These are phyloP conservation scores for Phoebastria nigripes DNA, from an alignment of 2,797 vertebrate species.

Conservation along the genomic window DNA sequence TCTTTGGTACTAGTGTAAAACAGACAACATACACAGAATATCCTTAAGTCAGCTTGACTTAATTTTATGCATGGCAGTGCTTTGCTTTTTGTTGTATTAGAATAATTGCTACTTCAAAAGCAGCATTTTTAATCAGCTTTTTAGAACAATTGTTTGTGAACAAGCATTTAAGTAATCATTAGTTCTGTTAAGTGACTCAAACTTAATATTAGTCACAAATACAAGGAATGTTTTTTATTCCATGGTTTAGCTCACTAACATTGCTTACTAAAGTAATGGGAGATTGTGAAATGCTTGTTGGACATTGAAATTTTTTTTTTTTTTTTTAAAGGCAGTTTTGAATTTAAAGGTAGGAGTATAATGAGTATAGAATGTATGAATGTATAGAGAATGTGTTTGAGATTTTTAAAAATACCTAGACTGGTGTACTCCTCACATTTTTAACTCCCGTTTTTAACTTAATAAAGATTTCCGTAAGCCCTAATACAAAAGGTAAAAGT, in stretches of 20 bases:
- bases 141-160: neutral
- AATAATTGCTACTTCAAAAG: neutral
- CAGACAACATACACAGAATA: neutral
- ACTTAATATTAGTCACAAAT: neutral
- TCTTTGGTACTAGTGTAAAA: neutral
- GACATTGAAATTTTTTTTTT: neutral
- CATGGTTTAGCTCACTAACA: neutral
- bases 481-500: neutral
- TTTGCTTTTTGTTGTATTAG: neutral
- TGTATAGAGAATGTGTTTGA: neutral
- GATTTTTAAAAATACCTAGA: neutral
- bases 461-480: neutral
- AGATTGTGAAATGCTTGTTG: neutral
- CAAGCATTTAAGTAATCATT: neutral
- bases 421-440: neutral
- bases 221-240: neutral
- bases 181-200: neutral
- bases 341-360: neutral
- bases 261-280: neutral
- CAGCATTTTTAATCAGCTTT: neutral
- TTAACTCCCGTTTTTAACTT: neutral
- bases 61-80: neutral
- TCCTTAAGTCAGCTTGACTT: neutral
- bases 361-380: neutral
- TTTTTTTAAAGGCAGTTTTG: neutral